Evolutionary conservation across 1,140 invertebrate species (phyloP).

Genomic region (Diabrotica undecimpunctata): DNA sequence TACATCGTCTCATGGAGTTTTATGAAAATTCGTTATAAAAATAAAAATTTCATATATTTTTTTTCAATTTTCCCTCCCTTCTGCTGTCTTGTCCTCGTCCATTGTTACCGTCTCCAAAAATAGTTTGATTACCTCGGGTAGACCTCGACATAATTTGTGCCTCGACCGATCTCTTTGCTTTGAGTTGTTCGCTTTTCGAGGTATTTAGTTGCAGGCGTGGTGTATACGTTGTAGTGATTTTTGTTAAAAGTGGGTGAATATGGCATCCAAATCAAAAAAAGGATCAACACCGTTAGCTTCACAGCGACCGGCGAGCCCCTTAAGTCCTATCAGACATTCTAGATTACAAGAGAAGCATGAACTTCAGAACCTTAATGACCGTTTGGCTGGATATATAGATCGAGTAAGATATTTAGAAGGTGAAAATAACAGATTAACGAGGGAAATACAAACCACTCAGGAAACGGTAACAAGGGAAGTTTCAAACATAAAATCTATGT

Average conservation of each 20-base stretch:
- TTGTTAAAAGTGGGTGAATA: conserved; percentile 33
- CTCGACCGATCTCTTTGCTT: conserved; percentile 37
- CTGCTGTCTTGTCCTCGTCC: too few species aligned
- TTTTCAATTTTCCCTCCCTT: too few species aligned
- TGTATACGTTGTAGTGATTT: conserved; percentile 17
- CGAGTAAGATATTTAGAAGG: conserved; percentile 78
- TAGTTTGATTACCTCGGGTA: conserved; percentile 40
- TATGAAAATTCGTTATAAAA: too few species aligned
- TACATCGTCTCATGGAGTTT: too few species aligned
- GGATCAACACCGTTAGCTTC: conserved; percentile 49
- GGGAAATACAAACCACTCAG: conserved; percentile 75
- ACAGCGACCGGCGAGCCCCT: conserved; percentile 66
- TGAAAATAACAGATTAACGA: conserved; percentile 82
- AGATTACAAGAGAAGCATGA: conserved; percentile 92
- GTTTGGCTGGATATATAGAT: conserved; percentile 93
- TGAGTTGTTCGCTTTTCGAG: conserved; percentile 23
- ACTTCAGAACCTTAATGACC: conserved; percentile 91
- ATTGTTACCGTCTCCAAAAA: conserved; percentile 44
- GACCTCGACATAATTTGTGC: conserved; percentile 8
- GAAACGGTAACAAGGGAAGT: conserved; percentile 83
- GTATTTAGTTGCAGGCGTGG: conserved; percentile 17
- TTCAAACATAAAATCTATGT: conserved; percentile 84
- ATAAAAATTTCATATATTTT: too few species aligned
- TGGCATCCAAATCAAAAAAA: conserved; percentile 54
- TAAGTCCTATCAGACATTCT: conserved; percentile 85